These are phyloP conservation scores for Archips xylosteana DNA, from an alignment of 2,888 invertebrate species.

Conservation along the genomic window DNA sequence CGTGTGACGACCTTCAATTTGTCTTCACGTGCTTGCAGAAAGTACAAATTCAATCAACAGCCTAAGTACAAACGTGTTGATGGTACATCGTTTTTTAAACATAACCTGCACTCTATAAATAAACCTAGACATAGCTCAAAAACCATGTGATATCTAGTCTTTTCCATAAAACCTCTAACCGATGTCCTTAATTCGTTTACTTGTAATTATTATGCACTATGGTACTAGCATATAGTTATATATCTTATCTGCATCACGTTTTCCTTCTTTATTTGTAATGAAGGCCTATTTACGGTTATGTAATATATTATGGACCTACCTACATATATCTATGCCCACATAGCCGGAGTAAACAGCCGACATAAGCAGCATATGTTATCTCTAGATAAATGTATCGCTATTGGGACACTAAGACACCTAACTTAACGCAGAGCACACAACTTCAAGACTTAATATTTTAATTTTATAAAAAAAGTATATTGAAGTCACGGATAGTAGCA, in stretches of 20 bases:
- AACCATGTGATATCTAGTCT: conserved; percentile 84
- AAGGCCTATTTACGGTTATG: conserved; percentile 35
- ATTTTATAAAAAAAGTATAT: conserved; percentile 49
- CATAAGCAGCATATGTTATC: conserved; percentile 25
- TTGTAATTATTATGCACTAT: conserved; percentile 20
- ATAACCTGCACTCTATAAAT: conserved; percentile 53
- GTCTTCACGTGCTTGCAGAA: neutral
- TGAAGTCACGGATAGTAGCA: conserved; percentile 57
- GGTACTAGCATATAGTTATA: conserved; percentile 29
- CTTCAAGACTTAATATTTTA: conserved; percentile 39
- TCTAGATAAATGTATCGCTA: conserved; percentile 41
- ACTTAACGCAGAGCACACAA: conserved; percentile 42
- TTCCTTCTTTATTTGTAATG: conserved; percentile 29
- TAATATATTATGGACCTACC: neutral
- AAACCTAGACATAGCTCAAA: conserved; percentile 75
- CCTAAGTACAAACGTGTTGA: neutral
- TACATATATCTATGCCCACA: neutral
- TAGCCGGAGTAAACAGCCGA: conserved; percentile 19
- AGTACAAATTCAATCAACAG: conserved; percentile 13
- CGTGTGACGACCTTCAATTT: neutral
- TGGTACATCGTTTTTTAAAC: conserved; percentile 52
- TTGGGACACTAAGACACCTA: conserved; percentile 45
- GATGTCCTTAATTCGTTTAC: conserved; percentile 28
- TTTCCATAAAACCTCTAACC: conserved; percentile 63
- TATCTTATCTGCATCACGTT: conserved; percentile 21